Conservation (phyloP, 2,797 vertebrate genomes). For the Schizothorax lantsangensis region DNA sequence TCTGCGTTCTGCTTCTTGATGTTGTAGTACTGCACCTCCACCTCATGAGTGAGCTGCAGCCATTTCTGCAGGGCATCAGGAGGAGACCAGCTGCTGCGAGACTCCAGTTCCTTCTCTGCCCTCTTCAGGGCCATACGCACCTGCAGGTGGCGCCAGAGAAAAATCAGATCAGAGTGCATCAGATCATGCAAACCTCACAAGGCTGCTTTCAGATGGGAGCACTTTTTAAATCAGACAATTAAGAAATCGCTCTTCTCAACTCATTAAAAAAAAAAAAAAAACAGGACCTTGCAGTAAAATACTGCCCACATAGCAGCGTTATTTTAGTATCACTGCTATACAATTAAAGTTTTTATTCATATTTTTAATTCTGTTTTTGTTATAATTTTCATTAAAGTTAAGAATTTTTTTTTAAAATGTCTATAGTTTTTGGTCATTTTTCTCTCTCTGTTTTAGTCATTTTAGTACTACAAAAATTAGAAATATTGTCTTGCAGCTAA, state of each 20-base stretch:
- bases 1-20: conserved; percentile 97
- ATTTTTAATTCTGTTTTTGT: too few relatives aligned
- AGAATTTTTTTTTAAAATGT: too few relatives aligned
- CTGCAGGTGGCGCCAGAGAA: conserved; percentile 70
- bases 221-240: neutral
- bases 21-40: conserved; percentile 98
- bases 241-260: neutral
- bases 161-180: neutral
- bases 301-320: too few relatives aligned
- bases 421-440: neutral
- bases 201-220: neutral
- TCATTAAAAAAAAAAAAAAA: too few relatives aligned
- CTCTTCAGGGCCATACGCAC: conserved; percentile 97
- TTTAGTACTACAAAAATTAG: neutral
- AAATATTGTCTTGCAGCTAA: neutral
- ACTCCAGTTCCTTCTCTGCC: conserved; percentile 96
- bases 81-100: conserved; percentile 89
- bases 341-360: neutral
- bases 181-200: neutral
- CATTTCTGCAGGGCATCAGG: conserved; percentile 94
- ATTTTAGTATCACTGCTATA: too few relatives aligned
- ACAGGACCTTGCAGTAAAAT: too few relatives aligned
- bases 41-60: conserved; percentile 98
- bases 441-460: neutral
- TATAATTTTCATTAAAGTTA: too few relatives aligned